Conservation (phyloP, 2,113 vertebrate species). For the Chunga burmeisteri region DNA sequence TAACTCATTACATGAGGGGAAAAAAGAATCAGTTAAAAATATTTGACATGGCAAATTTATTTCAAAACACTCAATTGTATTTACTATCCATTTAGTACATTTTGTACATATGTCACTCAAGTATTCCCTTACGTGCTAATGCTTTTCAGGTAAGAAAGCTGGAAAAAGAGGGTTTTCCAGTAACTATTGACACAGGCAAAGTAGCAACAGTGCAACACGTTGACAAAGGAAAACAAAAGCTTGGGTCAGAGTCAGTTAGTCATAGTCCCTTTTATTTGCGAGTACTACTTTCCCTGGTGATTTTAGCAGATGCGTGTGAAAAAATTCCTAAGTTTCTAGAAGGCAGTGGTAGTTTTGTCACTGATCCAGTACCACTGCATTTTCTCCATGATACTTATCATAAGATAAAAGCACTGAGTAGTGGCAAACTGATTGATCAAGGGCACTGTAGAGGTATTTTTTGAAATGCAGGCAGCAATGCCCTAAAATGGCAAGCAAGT, state of each 20-base stretch:
- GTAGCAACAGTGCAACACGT: neutral
- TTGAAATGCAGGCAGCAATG: conserved; percentile 36
- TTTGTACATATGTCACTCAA: neutral
- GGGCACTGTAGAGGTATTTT: neutral
- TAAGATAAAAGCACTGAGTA: conserved; percentile 35
- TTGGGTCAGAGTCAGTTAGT: neutral
- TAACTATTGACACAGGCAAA: neutral
- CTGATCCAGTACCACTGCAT: neutral
- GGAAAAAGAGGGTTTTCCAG: neutral
- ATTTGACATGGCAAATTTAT: neutral
- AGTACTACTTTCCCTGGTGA: neutral
- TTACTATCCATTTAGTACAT: neutral
- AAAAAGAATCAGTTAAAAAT: neutral
- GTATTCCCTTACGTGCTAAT: neutral
- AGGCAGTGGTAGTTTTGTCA: conserved; percentile 10
- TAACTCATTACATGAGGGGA: neutral
- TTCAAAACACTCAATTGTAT: neutral
- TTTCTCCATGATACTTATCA: neutral
- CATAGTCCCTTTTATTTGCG: neutral
- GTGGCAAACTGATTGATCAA: conserved; percentile 46
- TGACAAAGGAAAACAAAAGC: neutral
- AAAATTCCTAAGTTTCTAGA: neutral
- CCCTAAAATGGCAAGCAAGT: conserved; percentile 50
- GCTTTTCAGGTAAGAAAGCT: neutral
- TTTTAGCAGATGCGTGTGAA: neutral